Evolutionary conservation across 2,797 vertebrate genomes (phyloP), one percentile per base, ranked within the genome.

Genomic region (Mus spretus): DNA sequence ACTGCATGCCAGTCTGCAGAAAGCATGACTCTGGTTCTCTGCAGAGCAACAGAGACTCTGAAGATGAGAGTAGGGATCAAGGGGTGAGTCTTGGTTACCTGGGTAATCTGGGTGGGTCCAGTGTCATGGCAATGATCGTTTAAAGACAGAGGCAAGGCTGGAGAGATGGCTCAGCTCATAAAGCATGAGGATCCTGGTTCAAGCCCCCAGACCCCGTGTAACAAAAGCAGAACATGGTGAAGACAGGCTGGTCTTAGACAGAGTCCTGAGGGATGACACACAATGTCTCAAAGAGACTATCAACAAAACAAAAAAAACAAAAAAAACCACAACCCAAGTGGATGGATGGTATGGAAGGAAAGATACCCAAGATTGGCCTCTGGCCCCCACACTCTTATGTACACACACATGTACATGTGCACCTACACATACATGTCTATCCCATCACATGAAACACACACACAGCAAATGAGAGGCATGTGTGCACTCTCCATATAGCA

Each of bases 401-500:
- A 31, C 26, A 17, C 14, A 44, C 24, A 26, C 3, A 6, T n/a
- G 28, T n/a, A 11, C 19, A 24, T 63, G 26, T 63, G 24, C 37
- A 63, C 37, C 81, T 83, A 83, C 37, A 63, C 57, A 63, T 28
- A 44, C 4, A 31, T 83, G 22, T 40, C 55, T 40, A 40, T 5
- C 57, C 80, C 17, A 63, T 82, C 40, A 12, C 37, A 31, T 61
- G 57, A 31, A 31, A 19, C 24, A 75, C 59, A 61, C 59, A 61
- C 22, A 75, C n/a, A 37, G 3, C 14, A 6, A 1, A 1, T 20
- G 40, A 87, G 34, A 67, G 74, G 13, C 72, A 53, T 37, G 37
- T 12, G 17, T 31, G 9, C 2, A 26, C 6, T 0, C 0, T 40
- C 3, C 31, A 63, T 17, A 1, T 10, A 6, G 72, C 10, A 59